Base-by-base conservation (phyloP, 1,140 invertebrate genomes). In the Spodoptera frugiperda region DNA sequence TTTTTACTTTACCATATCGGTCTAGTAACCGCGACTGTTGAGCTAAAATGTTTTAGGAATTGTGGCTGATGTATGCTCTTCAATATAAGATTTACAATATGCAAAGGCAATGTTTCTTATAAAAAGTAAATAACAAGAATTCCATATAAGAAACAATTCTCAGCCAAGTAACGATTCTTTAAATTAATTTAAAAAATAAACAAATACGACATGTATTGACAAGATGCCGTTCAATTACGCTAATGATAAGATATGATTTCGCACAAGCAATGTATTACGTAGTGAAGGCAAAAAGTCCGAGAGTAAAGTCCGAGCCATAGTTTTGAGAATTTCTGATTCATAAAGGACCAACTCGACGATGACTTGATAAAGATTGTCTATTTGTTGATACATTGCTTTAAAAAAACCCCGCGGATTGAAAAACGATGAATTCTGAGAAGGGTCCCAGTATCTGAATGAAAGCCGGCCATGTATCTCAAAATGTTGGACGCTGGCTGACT, bases 241-340 rank as follows among this genome's bases (percentile, higher is more conserved):
- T 44, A 63, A 17, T 63, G 59, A 63, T 63, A 63, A 44, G 59
- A 63, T 63, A 44, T 5, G 44, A 11, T 63, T 63, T 10, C n/a
- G 9, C 33, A 5, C 44, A 63, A 8, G 3, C 2, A 39, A 10
- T 30, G 15, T 63, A 15, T 57, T 0, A 12, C 19, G 39, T 11
- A 15, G 21, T 61, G n/a, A 11, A 8, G 15, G 44, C 3, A 63
- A 63, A 63, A 63, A 63, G 3, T 44, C 33, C 33, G 30, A 6
- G 59, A 44, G n/a, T 63, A 44, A 63, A 17, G n/a, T 63, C 59
- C 59, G 10, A 3, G 15, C 3, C 15, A 63, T 17, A 44, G 17
- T 63, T 63, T 63, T n/a, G 17, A 63, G 33, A 63, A 63, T 44
- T 63, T 39, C 59, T 63, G 59, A 63, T 44, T 63, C 59, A 63